Conservation (phyloP, 2,113 vertebrate genomes). For the Sylvilagus bachmani region DNA sequence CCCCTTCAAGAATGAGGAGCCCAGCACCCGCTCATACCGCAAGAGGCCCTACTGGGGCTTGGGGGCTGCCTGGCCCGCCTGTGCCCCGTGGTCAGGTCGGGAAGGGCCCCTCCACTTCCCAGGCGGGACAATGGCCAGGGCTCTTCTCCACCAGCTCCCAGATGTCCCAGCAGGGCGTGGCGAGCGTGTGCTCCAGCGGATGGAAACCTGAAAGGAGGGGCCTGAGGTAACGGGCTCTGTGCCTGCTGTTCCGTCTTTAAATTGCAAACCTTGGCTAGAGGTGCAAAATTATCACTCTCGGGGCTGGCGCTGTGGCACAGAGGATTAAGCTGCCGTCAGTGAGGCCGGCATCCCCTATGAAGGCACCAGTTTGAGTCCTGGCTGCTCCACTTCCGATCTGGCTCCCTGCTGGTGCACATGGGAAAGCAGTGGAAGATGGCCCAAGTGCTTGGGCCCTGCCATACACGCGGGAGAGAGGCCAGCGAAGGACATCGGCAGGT, state of each 20-base stretch:
- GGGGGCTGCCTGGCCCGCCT: neutral
- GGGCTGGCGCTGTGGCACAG: neutral
- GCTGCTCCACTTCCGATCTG: too few relatives aligned
- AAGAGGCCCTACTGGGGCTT: neutral
- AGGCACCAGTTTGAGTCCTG: too few relatives aligned
- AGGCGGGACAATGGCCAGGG: neutral
- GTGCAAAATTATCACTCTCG: neutral
- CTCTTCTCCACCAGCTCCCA: neutral
- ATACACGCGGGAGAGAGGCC: too few relatives aligned
- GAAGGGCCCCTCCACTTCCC: neutral
- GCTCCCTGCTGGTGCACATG: too few relatives aligned
- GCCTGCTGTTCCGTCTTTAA: neutral
- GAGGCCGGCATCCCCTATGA: too few relatives aligned
- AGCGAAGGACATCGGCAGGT: neutral
- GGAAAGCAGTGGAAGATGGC: too few relatives aligned
- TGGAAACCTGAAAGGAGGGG: neutral
- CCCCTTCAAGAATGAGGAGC: neutral
- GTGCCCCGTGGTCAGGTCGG: accelerated
- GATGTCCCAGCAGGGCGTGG: neutral
- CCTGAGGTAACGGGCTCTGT: too few relatives aligned
- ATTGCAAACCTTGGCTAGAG: neutral
- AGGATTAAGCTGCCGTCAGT: too few relatives aligned
- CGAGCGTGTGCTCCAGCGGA: neutral
- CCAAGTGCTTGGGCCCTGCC: too few relatives aligned
- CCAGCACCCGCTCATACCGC: accelerated